A percentile compares a stretch with the other conserved stretches of the same genome.
Conservation (phyloP, 1,140 invertebrate genomes). For the Ceratosolen fusciceps region DNA sequence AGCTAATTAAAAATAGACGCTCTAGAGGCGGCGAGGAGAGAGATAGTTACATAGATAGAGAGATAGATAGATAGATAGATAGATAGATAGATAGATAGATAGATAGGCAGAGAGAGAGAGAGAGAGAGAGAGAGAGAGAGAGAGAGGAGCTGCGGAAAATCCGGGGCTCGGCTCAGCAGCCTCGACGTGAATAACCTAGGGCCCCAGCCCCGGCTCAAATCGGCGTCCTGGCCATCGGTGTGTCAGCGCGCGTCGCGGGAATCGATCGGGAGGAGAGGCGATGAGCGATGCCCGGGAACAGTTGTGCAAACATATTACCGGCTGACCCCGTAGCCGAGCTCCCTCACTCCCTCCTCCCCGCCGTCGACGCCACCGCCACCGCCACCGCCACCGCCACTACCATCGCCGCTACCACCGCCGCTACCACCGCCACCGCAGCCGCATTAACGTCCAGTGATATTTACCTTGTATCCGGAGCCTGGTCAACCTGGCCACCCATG, state of each 20-base stretch:
- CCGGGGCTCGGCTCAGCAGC: too few species aligned
- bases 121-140: too few species aligned
- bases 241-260: constrained; percentile 1
- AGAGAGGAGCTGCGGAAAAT: not conserved
- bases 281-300: constrained; percentile 10
- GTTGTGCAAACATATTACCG: constrained; percentile 45
- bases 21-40: not conserved
- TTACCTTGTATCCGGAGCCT: not conserved
- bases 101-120: too few species aligned
- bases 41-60: too few species aligned
- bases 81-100: too few species aligned
- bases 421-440: not conserved
- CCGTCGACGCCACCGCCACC: not conserved
- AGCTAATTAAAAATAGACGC: constrained; percentile 42
- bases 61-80: too few species aligned
- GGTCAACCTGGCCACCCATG: too few species aligned
- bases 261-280: constrained; percentile 3
- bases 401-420: not conserved
- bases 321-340: not conserved
- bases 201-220: not conserved
- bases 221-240: constrained; percentile 8
- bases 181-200: not conserved
- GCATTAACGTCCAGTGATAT: not conserved
- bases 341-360: not conserved
- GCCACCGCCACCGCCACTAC: not conserved